Evolutionary conservation across 2,797 vertebrate species (phyloP).

Genomic region (Neomorphus geoffroyi): DNA sequence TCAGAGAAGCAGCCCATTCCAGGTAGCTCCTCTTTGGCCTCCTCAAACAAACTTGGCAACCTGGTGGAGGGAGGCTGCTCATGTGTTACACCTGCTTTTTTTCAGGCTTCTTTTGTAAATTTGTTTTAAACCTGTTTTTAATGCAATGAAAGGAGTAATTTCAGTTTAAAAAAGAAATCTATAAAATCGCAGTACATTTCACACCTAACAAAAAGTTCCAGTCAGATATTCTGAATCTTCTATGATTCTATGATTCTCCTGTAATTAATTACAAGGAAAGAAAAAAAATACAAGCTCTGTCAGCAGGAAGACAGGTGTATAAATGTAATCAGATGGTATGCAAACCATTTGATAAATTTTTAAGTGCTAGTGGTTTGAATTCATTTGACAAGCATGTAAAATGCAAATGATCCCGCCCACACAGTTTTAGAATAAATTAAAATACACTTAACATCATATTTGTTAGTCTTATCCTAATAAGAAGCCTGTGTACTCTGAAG

Average conservation of each 20-base stretch:
- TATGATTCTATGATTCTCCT: too few relatives aligned
- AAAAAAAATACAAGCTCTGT: conserved; percentile 48
- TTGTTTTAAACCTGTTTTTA: neutral
- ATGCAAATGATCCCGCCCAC: conserved; percentile 62
- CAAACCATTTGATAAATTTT: conserved; percentile 59
- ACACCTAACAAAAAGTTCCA: conserved; percentile 30
- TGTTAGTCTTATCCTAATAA: conserved; percentile 55
- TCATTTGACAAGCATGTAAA: conserved; percentile 63
- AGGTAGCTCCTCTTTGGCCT: neutral
- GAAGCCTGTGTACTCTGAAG: conserved; percentile 22
- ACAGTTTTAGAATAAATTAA: conserved; percentile 70
- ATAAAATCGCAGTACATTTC: conserved; percentile 14
- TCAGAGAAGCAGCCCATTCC: neutral
- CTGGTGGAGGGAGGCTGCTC: neutral
- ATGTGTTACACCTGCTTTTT: neutral
- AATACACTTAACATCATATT: conserved; percentile 58
- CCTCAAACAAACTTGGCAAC: neutral
- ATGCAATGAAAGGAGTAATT: neutral
- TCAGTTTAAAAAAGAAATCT: neutral
- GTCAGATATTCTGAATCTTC: conserved; percentile 21
- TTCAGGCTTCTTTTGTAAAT: neutral
- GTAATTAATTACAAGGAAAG: conserved; percentile 47
- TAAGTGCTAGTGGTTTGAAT: conserved; percentile 61
- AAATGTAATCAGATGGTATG: conserved; percentile 67
- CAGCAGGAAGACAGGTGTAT: conserved; percentile 58